Evolutionary conservation across 2,888 invertebrate genomes (phyloP).

Genomic region (Lobophora halterata): DNA sequence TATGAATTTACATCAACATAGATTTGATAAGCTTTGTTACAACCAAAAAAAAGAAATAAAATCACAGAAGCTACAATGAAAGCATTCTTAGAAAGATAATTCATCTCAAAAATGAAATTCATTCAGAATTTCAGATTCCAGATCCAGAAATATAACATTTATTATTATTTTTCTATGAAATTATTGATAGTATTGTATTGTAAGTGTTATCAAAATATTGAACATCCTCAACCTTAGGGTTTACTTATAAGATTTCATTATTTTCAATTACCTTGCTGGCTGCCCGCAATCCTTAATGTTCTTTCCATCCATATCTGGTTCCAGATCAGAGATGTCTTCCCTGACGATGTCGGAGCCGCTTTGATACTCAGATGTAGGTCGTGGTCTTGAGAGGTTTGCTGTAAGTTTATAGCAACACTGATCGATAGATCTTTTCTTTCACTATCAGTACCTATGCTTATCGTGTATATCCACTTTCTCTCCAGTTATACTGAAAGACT

Average conservation of each 20-base stretch:
- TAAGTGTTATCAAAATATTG: not conserved
- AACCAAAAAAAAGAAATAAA: constrained; percentile 17
- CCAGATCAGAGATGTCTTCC: constrained; percentile 82
- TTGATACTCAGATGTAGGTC: constrained; percentile 72
- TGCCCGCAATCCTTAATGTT: constrained; percentile 81
- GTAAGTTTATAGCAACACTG: constrained; percentile 9
- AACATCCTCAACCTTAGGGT: constrained; percentile 10
- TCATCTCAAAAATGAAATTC: constrained; percentile 4
- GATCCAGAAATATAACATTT: too few relatives aligned
- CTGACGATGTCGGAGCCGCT: constrained; percentile 77
- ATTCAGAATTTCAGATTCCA: constrained; percentile 7
- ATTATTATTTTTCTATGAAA: too few relatives aligned
- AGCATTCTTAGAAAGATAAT: constrained; percentile 44
- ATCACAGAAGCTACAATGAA: constrained; percentile 72
- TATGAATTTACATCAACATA: constrained; percentile 11
- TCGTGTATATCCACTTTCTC: too few relatives aligned
- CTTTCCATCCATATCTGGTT: constrained; percentile 67
- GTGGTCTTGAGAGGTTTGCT: constrained; percentile 66
- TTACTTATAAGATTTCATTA: too few relatives aligned
- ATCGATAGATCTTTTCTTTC: too few relatives aligned
- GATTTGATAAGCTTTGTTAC: constrained; percentile 12
- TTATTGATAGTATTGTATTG: too few relatives aligned
- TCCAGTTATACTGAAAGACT: too few relatives aligned
- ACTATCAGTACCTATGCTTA: too few relatives aligned
- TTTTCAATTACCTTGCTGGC: constrained; percentile 85